Percentiles rank a stretch among this genome's conserved stretches.
phyloP scores from a whole-genome alignment of 1,140 invertebrate species.

The Aphaenogaster floridana region DNA sequence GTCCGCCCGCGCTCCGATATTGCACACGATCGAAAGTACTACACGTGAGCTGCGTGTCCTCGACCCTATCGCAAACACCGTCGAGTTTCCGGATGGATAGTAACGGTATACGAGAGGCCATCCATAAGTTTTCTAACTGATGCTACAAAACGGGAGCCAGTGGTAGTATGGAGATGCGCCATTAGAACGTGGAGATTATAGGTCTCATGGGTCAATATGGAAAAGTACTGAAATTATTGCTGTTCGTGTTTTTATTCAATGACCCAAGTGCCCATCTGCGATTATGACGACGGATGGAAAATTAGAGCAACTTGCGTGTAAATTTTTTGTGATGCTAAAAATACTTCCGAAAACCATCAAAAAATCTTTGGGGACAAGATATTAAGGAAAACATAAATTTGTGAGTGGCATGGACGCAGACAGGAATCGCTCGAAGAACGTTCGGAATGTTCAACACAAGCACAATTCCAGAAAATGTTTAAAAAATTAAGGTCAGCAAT shows the following conservation, averaged over 20 bases:
- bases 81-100: neutral
- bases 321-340: neutral
- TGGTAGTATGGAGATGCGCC: too few relatives aligned
- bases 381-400: neutral
- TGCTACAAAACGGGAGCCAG: too few relatives aligned
- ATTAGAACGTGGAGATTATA: neutral
- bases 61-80: neutral
- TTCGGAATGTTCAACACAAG: neutral
- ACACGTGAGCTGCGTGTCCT: slow-evolving; percentile 49
- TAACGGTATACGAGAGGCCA: neutral
- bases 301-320: neutral
- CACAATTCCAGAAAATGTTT: neutral
- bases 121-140: neutral
- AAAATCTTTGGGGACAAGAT: neutral
- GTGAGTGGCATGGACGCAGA: neutral
- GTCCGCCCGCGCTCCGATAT: slow-evolving; percentile 57
- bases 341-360: neutral
- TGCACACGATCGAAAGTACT: slow-evolving; percentile 66
- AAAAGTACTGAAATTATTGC: neutral
- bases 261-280: neutral
- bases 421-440: neutral
- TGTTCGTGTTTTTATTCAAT: neutral
- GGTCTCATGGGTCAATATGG: neutral
- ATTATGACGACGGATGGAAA: neutral
- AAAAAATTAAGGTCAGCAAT: neutral